These are phyloP conservation scores for Helogale parvula DNA, from an alignment of 2,113 vertebrate species.

Conservation along the genomic window DNA sequence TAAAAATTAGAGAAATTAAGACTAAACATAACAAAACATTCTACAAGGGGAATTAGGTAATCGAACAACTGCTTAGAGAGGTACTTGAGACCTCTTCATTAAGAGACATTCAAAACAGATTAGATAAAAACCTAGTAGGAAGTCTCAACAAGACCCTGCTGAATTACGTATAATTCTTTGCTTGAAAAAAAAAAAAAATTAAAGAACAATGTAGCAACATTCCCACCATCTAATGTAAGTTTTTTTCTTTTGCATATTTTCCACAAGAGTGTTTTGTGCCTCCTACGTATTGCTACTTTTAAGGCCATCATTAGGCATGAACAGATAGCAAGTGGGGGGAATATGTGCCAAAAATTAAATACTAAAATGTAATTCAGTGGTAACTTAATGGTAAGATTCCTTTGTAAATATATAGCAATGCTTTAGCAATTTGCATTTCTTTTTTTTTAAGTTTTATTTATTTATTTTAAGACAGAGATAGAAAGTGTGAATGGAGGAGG, in stretches of 20 bases:
- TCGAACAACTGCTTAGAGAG: neutral
- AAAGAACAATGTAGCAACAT: neutral
- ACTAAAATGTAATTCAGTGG: neutral
- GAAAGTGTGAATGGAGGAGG: too few relatives aligned
- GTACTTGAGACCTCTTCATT: neutral
- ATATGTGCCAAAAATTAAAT: neutral
- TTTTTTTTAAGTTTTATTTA: too few relatives aligned
- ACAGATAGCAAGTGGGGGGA: neutral
- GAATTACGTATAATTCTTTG: neutral
- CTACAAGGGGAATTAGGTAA: neutral
- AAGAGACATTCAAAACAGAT: neutral
- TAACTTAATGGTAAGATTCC: neutral
- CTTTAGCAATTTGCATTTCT: neutral
- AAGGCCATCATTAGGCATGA: neutral
- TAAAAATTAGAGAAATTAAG: constrained; percentile 40
- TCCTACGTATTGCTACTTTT: neutral
- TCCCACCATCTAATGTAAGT: neutral
- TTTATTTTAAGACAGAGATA: too few relatives aligned
- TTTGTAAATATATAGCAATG: neutral
- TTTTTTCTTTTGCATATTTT: neutral
- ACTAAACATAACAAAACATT: neutral
- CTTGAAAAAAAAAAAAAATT: neutral
- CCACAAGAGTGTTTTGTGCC: neutral
- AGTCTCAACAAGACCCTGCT: neutral
- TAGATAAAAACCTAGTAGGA: neutral